Conservation (phyloP, 1,140 invertebrate genomes). For the Oppia nitens region DNA sequence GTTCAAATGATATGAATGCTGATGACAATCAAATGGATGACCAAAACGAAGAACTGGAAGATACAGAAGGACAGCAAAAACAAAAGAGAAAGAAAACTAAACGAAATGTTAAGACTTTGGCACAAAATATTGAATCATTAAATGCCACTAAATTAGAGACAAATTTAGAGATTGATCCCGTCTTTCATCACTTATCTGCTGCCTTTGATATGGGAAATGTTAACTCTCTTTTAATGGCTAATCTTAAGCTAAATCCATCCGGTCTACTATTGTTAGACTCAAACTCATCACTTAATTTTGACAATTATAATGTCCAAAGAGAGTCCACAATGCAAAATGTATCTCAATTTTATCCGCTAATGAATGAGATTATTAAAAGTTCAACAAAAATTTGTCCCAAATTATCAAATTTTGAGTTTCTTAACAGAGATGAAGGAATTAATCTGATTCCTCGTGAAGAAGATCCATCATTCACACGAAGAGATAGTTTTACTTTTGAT, state of each 20-base stretch:
- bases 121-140: slow-evolving; percentile 2
- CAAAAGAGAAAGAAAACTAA: slow-evolving; percentile 5
- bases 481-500: slow-evolving; percentile 10
- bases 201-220: slow-evolving; percentile 15
- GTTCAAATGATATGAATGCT: not conserved
- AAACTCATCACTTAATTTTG: slow-evolving; percentile 4
- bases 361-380: not conserved
- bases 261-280: slow-evolving; percentile 9
- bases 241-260: slow-evolving; percentile 1
- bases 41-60: not conserved
- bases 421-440: not conserved
- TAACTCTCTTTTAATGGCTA: slow-evolving; percentile 11
- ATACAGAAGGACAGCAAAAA: not conserved
- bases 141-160: slow-evolving; percentile 8
- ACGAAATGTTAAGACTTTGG: slow-evolving; percentile 5
- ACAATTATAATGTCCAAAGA: not conserved
- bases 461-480: not conserved
- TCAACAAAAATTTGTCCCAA: not conserved
- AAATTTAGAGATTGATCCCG: slow-evolving; percentile 11
- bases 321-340: not conserved
- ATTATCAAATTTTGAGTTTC: not conserved
- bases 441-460: not conserved
- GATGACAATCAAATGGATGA: slow-evolving; percentile 10
- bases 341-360: not conserved
- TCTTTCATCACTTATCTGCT: slow-evolving; percentile 11